phyloP scores from a whole-genome alignment of 2,797 vertebrate genomes.

The Momotus momota region DNA sequence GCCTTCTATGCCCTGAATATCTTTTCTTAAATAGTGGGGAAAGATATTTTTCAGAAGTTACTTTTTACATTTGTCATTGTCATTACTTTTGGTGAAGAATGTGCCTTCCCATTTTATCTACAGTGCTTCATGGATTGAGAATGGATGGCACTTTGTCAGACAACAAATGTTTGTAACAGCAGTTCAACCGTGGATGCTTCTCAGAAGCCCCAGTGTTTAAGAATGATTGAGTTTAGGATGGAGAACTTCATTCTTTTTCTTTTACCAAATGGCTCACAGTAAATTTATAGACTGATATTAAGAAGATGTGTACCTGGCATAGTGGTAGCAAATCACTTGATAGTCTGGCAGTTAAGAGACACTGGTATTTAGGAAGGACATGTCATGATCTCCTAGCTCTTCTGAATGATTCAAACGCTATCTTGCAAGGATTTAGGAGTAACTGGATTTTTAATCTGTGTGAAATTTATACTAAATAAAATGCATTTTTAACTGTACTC shows the following conservation, averaged over 20 bases:
- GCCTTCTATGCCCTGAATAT: not conserved
- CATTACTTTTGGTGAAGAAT: not conserved
- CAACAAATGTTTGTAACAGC: not conserved
- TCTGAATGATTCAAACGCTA: not conserved
- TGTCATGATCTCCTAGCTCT: not conserved
- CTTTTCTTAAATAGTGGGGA: not conserved
- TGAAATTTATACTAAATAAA: not conserved
- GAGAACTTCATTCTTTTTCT: not conserved
- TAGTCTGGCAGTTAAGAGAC: not conserved
- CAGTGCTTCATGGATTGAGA: not conserved
- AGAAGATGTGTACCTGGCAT: not conserved
- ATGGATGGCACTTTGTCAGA: not conserved
- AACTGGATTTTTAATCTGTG: not conserved
- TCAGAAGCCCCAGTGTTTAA: not conserved
- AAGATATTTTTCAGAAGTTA: not conserved
- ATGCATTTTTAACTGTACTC: not conserved
- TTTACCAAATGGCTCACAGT: not conserved
- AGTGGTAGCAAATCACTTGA: not conserved
- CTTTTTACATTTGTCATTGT: not conserved
- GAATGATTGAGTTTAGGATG: not conserved
- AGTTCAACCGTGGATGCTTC: not conserved
- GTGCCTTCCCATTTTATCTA: not conserved
- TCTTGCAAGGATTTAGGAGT: not conserved
- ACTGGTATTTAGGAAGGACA: not conserved
- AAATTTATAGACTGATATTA: not conserved